Percentiles rank a stretch among this genome's conserved stretches.
phyloP scores from a whole-genome alignment of 92 coral and sea anemone genomes.

The Parazoanthus atlanticus region DNA sequence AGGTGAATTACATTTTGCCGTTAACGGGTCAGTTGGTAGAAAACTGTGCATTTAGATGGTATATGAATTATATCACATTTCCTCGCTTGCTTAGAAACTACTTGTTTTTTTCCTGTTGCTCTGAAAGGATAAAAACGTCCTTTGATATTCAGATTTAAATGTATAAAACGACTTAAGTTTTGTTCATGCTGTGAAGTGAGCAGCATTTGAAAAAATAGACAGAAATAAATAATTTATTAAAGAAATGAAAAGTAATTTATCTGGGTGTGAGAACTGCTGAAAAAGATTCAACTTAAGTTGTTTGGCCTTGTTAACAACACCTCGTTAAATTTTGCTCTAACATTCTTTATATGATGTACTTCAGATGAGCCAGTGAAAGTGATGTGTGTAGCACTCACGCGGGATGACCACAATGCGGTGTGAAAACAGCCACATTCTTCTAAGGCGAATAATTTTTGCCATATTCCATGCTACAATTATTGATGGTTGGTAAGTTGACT shows the following conservation, averaged over 20 bases:
- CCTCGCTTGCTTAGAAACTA: too few relatives aligned
- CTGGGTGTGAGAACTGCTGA: background rate
- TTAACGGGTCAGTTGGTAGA: background rate
- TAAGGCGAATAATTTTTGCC: background rate
- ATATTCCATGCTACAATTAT: background rate
- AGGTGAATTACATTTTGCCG: too few relatives aligned
- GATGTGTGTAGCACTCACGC: background rate
- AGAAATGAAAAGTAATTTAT: background rate
- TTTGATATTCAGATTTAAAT: too few relatives aligned
- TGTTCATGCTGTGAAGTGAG: background rate
- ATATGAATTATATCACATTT: too few relatives aligned
- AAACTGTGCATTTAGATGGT: background rate
- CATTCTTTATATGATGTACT: background rate
- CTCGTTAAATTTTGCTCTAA: background rate
- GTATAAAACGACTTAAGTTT: background rate
- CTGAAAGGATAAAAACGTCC: background rate
- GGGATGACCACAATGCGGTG: background rate
- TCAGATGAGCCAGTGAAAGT: background rate
- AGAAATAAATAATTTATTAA: background rate
- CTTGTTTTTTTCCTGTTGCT: too few relatives aligned
- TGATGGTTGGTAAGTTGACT: background rate
- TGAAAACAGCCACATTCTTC: background rate
- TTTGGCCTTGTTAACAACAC: background rate
- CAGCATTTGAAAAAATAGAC: background rate
- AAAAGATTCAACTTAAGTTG: too few relatives aligned